Evolutionary conservation across 2,113 vertebrate species (phyloP).

Genomic region (Gorilla gorilla): DNA sequence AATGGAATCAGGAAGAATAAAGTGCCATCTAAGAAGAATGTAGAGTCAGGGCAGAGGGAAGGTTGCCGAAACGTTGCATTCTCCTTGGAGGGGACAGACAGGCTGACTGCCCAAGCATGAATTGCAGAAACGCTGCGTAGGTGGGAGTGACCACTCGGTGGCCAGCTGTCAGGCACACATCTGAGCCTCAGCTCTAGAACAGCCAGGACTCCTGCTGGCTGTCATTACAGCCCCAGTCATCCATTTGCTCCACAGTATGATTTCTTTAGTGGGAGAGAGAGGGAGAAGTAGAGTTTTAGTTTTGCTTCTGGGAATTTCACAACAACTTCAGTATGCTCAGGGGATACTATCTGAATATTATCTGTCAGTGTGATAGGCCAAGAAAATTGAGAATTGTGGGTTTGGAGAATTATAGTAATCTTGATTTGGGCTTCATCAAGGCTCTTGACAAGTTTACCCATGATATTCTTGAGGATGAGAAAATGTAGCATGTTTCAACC

Average conservation of each 20-base stretch:
- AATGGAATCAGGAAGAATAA: not conserved
- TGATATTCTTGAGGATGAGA: not conserved
- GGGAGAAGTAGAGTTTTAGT: not conserved
- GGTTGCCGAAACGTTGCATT: not conserved
- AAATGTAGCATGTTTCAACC: not conserved
- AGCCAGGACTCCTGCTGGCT: not conserved
- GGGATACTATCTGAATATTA: not conserved
- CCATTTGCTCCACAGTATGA: not conserved
- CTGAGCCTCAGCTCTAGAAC: not conserved
- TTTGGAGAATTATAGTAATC: not conserved
- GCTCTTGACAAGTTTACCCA: not conserved
- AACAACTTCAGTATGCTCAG: not conserved
- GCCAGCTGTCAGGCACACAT: not conserved
- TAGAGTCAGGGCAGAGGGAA: not conserved
- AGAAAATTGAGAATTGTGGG: not conserved
- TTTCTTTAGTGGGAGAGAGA: not conserved
- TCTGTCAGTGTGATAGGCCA: not conserved
- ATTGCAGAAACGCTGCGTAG: not conserved
- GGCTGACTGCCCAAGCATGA: too few relatives aligned
- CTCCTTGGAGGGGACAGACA: not conserved
- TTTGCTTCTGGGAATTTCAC: slow-evolving; percentile 8
- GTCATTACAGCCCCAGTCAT: not conserved
- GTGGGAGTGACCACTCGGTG: not conserved
- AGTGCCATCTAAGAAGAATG: not conserved
- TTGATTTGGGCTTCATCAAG: not conserved